Conservation (phyloP, 2,113 vertebrate species). For the Nipponia nippon region DNA sequence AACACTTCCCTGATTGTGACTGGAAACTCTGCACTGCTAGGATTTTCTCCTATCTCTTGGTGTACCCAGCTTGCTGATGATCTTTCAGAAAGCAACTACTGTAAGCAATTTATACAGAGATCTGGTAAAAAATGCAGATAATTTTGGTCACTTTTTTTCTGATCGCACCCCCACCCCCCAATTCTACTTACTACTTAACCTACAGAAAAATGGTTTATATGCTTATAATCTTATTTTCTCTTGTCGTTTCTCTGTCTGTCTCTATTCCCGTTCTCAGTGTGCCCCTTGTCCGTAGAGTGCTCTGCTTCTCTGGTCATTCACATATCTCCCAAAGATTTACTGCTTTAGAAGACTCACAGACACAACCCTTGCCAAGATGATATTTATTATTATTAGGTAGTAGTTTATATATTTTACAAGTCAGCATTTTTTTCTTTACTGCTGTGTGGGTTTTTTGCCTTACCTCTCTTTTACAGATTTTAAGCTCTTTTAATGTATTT, state of each 20-base stretch:
- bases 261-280: not conserved
- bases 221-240: not conserved
- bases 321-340: not conserved
- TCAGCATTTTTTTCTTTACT: not conserved
- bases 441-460: not conserved
- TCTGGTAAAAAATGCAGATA: not conserved
- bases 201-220: not conserved
- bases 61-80: not conserved
- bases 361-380: not conserved
- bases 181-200: not conserved
- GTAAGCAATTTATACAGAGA: not conserved
- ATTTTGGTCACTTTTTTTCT: not conserved
- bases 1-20: not conserved
- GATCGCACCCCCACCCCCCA: no score
- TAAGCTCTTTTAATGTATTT: not conserved
- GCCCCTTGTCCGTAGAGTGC: not conserved
- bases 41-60: not conserved
- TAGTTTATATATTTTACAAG: not conserved
- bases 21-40: not conserved
- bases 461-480: not conserved
- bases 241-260: not conserved
- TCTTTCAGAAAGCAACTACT: not conserved
- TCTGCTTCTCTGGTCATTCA: not conserved
- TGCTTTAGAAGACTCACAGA: not conserved
- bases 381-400: slow-evolving; percentile 24